Base-by-base conservation (phyloP, 2,797 vertebrate species). In the Chromobotia macracanthus region DNA sequence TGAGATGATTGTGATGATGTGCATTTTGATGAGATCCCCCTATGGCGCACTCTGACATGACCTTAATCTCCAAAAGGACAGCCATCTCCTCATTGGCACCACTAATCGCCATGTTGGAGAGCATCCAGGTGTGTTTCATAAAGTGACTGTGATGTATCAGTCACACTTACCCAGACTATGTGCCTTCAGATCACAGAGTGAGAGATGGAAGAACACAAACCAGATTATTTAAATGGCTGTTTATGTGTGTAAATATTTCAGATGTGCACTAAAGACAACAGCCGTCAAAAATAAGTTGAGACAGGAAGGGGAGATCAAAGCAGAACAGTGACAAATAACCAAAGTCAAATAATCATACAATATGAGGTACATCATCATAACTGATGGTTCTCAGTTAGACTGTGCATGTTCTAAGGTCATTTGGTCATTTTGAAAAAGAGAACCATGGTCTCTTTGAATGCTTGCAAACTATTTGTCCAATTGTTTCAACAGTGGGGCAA, bases 11-110 rank as follows among this genome's bases (percentile, higher is more conserved):
- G 86, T 88, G 79, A 63, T 85, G 81, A 74, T 65, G 38, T 68
- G 82, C 83, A 88, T 91, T 84, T 87, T 80, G 79, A 89, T 88
- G 89, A 91, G 88, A 81, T 85, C 86, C 89, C 87, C 77, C 88
- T 84, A 80, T 76, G 41, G 85, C 38, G 81, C 87, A 81, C 82
- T 85, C 87, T 89, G 87, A 84, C 80, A 84, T 88, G 91, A 93
- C 92, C 91, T 90, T 81, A 7, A 85, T 87, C 89, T 90, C 90
- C 76, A 83, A 87, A 58, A 79, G 69, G 77, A 72, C 77, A 4
- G 21, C 50, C 21, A 44, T 51, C 81, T 85, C 66, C 80, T 58
- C 83, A 81, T 86, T 85, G 85, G 87, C 89, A 80, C 87, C 84
- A 84, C 85, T 90, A 88, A 92, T 88, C 86, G 87, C 88, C 77